Evolutionary conservation across 92 coral and sea anemone species (phyloP), one percentile per base, ranked within the genome.

Genomic region (Muricea muricata): DNA sequence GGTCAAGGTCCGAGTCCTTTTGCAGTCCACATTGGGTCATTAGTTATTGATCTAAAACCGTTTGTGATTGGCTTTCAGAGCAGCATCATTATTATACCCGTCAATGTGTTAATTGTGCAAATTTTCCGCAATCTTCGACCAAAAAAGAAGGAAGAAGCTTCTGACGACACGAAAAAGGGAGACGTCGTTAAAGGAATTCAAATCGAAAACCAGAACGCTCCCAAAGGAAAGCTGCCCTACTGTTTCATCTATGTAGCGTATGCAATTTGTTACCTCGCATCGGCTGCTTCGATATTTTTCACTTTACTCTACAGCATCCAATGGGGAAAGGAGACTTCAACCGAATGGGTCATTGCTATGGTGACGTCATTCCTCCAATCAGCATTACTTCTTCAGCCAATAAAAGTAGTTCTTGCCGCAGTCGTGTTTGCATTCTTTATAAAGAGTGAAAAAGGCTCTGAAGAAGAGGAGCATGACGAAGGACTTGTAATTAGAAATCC

Each of bases 261-360:
- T 95, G 76, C 81, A 21, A 69, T 91, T 23, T 93, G 94, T 61
- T 87, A 65, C 30, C 48, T 89, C 15, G 84, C 97, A 0, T 90
- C 93, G 6, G 73, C 77, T 4, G 81, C 92, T 0, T 83, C 92
- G 9, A 89, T 97, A 3, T 77, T 89, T n/a, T 91, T 94, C 66
- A 94, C 98, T 2, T 97, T 94, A 12, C 93, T 94, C 66, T 94
- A 94, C 84, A 93, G 97, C 34, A 74, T 94, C n/a, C 55, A 82
- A 21, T 94, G 98, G 98, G 98, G 97, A 14, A 92, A 94, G 14
- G 97, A 91, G 56, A 78, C 89, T 8, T 93, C 97, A 15, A 94
- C 92, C 39, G 77, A 94, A 46, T 94, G 98, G 98, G 88, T 94
- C 23, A 58, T 89, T 31, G 93, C 98, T n/a, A 93, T 94, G 57